A percentile compares a stretch with the other conserved stretches of the same genome.
Conservation (phyloP, 2,113 vertebrate genomes). For the Upupa epops region DNA sequence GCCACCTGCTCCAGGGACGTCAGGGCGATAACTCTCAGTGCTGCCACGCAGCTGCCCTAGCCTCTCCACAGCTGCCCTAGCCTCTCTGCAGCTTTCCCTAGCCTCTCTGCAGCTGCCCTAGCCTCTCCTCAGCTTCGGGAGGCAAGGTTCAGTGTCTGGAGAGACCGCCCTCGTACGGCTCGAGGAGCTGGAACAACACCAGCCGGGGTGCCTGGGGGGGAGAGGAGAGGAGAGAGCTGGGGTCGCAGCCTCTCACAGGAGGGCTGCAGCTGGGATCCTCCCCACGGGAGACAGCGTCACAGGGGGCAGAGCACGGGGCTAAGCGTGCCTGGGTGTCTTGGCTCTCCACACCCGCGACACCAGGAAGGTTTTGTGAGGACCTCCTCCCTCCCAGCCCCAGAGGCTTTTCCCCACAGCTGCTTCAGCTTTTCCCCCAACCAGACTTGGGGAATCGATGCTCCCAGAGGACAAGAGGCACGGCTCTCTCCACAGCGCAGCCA, state of each 20-base stretch:
- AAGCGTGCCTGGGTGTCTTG: background rate
- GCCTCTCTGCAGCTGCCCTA: background rate
- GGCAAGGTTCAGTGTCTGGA: background rate
- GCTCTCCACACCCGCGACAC: background rate
- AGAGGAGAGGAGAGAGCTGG: background rate
- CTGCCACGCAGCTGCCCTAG: background rate
- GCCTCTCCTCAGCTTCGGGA: background rate
- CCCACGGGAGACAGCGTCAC: background rate
- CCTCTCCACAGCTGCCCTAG: background rate
- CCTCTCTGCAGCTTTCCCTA: background rate
- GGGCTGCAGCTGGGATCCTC: background rate
- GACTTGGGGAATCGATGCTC: background rate
- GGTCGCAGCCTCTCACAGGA: background rate
- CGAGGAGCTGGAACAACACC: background rate
- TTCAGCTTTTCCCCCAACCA: background rate
- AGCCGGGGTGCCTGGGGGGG: background rate
- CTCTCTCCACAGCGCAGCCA: background rate
- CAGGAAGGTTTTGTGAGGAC: background rate
- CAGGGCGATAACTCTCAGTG: conserved; percentile 42
- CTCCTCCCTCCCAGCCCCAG: accelerated
- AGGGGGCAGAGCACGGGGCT: background rate
- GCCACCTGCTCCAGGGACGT: conserved; percentile 33
- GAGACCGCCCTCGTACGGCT: background rate
- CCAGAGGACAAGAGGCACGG: background rate
- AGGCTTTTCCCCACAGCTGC: background rate